Conservation (phyloP, 2,113 vertebrate genomes). For the Equus przewalskii region DNA sequence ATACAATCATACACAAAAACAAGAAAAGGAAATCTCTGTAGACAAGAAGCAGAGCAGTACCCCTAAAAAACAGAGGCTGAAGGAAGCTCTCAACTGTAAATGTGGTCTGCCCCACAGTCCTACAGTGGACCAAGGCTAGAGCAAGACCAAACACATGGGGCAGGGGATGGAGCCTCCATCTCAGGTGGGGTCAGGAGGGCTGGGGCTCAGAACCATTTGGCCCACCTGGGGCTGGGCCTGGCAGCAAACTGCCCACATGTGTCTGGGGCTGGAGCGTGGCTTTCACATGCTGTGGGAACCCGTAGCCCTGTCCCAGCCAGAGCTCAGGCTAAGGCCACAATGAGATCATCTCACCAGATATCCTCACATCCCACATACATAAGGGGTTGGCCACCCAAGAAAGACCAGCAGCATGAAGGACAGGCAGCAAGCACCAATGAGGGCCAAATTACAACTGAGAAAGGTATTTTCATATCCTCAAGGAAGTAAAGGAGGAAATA, state of each 20-base stretch:
- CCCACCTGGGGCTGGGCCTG: neutral
- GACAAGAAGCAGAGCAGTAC: neutral
- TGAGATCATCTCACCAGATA: neutral
- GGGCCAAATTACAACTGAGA: neutral
- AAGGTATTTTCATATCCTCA: neutral
- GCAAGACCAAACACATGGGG: neutral
- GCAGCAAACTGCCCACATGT: accelerated
- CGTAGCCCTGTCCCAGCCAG: neutral
- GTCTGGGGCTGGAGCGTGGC: too few species aligned
- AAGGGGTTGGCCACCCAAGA: neutral
- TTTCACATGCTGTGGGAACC: neutral
- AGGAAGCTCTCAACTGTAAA: neutral
- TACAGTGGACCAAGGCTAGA: accelerated
- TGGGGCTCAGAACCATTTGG: neutral
- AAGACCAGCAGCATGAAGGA: neutral
- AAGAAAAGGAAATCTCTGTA: neutral
- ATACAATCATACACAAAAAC: neutral
- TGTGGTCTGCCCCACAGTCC: accelerated
- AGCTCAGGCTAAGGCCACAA: neutral
- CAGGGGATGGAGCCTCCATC: accelerated
- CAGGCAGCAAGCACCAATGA: too few species aligned
- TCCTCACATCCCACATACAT: neutral
- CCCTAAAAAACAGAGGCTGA: neutral
- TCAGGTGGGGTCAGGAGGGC: neutral
- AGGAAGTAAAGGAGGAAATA: neutral